phyloP scores from a whole-genome alignment of 1,140 invertebrate genomes.

The Orchesella cincta region DNA sequence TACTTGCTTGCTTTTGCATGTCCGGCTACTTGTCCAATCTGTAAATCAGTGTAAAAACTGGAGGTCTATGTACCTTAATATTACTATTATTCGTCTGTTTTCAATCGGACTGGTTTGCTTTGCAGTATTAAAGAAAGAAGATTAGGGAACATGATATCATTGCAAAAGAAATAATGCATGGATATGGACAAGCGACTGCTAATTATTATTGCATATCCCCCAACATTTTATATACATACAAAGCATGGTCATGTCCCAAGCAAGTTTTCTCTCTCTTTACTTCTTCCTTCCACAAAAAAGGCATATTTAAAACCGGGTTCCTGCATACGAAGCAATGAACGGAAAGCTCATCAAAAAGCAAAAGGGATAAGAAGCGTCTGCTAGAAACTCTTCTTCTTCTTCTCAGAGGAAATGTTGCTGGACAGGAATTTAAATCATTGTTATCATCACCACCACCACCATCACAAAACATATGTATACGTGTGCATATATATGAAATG shows the following conservation, averaged over 20 bases:
- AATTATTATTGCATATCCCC: not conserved
- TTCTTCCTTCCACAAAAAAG: constrained; percentile 15
- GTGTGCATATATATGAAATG: too few relatives aligned
- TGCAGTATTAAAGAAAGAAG: not conserved
- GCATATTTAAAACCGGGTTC: not conserved
- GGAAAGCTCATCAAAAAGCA: not conserved
- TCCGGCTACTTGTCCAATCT: not conserved
- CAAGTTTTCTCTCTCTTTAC: constrained; percentile 7
- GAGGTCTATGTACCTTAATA: constrained; percentile 17
- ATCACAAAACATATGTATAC: too few relatives aligned
- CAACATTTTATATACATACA: not conserved
- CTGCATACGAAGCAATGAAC: constrained; percentile 4
- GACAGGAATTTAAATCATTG: constrained; percentile 22
- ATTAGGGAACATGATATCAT: not conserved
- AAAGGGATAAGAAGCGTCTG: not conserved
- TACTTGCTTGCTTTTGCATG: too few relatives aligned
- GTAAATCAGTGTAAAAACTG: not conserved
- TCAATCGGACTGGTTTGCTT: not conserved
- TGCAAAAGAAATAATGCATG: not conserved
- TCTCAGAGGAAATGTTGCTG: constrained; percentile 15
- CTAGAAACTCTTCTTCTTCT: not conserved
- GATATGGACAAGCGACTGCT: not conserved
- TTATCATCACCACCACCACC: not conserved
- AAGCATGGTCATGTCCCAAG: not conserved
- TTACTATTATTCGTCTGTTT: not conserved